These are phyloP conservation scores for Triops cancriformis DNA, from an alignment of 1,140 invertebrate species.

Conservation along the genomic window DNA sequence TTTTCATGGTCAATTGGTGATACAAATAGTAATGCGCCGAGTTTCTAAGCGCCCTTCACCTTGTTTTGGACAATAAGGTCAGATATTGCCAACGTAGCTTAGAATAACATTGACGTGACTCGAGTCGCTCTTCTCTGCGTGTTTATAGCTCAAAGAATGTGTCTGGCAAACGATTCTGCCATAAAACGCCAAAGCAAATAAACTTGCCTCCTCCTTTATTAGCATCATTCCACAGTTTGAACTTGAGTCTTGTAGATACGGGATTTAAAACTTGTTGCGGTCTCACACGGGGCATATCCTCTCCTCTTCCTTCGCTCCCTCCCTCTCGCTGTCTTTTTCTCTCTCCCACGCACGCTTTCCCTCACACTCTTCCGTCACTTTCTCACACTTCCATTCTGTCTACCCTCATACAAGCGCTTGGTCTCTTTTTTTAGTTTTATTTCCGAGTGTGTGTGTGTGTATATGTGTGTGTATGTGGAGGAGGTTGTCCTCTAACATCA, in stretches of 20 bases:
- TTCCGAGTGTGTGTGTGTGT: too few species aligned
- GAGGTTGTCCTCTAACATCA: too few species aligned
- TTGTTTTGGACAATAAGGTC: not conserved
- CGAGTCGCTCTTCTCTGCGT: not conserved
- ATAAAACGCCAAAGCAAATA: constrained; percentile 11
- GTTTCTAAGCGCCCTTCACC: not conserved
- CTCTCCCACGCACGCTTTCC: too few species aligned
- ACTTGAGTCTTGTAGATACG: not conserved
- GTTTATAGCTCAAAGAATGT: not conserved
- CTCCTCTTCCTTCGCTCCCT: not conserved
- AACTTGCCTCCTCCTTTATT: not conserved
- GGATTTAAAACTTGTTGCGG: not conserved
- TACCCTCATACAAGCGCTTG: too few species aligned
- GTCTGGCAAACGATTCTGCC: constrained; percentile 3
- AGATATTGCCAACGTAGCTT: not conserved
- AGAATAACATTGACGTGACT: not conserved
- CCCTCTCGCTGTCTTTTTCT: too few species aligned
- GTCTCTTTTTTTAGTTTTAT: too few species aligned
- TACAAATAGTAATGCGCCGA: not conserved
- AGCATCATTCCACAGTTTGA: not conserved
- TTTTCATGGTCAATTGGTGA: too few species aligned
- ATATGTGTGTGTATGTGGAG: too few species aligned
- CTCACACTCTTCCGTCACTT: too few species aligned
- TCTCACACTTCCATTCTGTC: too few species aligned
- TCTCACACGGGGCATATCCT: not conserved